Conservation (phyloP, 2,113 vertebrate genomes). For the Myotis yumanensis region DNA sequence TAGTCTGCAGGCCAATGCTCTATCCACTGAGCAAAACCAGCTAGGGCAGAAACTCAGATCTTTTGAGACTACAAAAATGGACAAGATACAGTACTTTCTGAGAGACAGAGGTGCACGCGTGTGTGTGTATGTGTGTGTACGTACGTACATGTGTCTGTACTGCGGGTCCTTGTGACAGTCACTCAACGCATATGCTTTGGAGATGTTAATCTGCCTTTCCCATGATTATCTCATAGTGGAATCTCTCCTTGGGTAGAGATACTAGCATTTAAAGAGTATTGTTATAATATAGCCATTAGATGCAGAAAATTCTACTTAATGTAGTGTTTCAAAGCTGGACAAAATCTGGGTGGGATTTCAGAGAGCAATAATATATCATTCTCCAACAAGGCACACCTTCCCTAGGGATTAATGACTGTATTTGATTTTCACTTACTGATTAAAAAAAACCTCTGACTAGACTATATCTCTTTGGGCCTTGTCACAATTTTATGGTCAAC, state of each 20-base stretch:
- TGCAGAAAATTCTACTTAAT: not conserved
- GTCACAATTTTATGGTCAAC: conserved; percentile 8
- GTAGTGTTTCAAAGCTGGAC: not conserved
- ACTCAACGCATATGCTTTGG: not conserved
- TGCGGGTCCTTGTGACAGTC: not conserved
- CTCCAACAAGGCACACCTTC: not conserved
- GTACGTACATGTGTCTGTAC: not conserved
- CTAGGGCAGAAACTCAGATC: not conserved
- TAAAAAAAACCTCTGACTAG: not conserved
- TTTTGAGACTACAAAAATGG: conserved; percentile 1
- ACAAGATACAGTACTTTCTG: not conserved
- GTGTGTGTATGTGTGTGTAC: not conserved
- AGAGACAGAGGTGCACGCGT: not conserved
- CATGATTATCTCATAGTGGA: not conserved
- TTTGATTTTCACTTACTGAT: not conserved
- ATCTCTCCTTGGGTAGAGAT: not conserved
- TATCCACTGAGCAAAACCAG: too few relatives aligned
- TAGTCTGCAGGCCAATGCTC: too few relatives aligned
- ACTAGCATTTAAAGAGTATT: conserved; percentile 13
- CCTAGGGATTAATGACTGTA: not conserved
- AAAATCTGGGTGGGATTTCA: conserved; percentile 4
- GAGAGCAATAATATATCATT: not conserved
- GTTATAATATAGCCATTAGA: not conserved
- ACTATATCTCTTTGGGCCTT: not conserved
- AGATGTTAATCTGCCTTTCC: conserved; percentile 11